phyloP scores from a whole-genome alignment of 2,797 vertebrate species.

The Heteromormyrus szaboi region DNA sequence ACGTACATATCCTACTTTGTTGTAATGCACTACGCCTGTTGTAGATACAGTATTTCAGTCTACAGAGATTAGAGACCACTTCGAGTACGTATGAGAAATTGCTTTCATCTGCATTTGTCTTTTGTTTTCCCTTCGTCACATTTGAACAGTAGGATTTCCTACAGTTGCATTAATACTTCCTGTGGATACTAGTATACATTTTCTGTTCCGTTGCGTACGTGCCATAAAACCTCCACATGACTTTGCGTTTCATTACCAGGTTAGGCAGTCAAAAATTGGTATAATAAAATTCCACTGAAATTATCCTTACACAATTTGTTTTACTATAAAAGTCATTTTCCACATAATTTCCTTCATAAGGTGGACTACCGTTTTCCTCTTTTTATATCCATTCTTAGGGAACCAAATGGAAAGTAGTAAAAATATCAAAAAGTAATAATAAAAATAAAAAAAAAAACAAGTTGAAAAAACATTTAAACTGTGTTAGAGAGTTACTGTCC shows the following conservation, averaged over 20 bases:
- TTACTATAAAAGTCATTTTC: not conserved
- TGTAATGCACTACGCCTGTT: not conserved
- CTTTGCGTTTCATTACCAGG: not conserved
- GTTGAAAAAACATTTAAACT: not conserved
- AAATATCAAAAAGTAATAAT: conserved; percentile 29
- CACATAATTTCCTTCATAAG: conserved; percentile 18
- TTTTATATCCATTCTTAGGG: conserved; percentile 4
- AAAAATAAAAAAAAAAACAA: not conserved
- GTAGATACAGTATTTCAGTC: not conserved
- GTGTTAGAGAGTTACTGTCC: not conserved
- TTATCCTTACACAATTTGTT: not conserved
- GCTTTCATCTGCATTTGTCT: not conserved
- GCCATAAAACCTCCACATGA: not conserved
- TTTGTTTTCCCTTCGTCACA: not conserved
- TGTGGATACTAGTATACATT: not conserved
- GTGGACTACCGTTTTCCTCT: not conserved
- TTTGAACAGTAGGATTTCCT: not conserved
- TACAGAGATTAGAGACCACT: not conserved
- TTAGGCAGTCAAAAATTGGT: not conserved
- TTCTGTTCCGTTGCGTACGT: not conserved
- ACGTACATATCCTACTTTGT: not conserved
- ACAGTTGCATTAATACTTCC: not conserved
- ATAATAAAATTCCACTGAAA: not conserved
- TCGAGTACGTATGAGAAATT: not conserved
- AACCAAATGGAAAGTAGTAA: conserved; percentile 18